Evolutionary conservation across 1,140 invertebrate species (phyloP), one percentile per base, ranked within the genome.

Genomic region (Plodia interpunctella): DNA sequence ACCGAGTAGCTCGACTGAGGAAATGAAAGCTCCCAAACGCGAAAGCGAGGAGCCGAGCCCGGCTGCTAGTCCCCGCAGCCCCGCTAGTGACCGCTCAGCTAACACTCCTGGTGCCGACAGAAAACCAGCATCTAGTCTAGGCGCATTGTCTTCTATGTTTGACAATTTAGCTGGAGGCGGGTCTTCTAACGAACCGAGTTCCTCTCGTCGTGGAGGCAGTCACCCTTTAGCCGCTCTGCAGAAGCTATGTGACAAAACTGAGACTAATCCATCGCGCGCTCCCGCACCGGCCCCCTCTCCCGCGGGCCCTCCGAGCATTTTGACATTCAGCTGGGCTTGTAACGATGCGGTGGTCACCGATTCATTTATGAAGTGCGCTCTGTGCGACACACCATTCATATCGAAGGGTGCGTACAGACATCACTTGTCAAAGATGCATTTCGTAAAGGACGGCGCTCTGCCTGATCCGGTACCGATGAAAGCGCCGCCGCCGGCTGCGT

Each of bases 341-440:
- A 97, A 97, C 78, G 96, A 97, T 78, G 96, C 96, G 0, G 95
- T 97, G 2, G 93, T 96, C 60, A 96, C 95, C 0, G 95, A 96
- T 70, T 96, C 96, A 11, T 95, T 97, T 44, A 97, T 98, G 93
- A 98, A 98, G 83, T 98, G 98, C 90, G 96, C 97, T 17, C 97
- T 98, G 72, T 99, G 98, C 91, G 97, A 98, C 88, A 97, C 97
- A 15, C 96, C 96, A 9, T 98, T 99, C 83, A 96, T 97, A 57
- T 98, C 97, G 1, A 98, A 98, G 88, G 97, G 97, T 28, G 97
- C 97, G 0, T 99, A 98, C 88, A 93, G 98, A 70, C 97, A 98
- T 87, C 98, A 99, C 78, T 89, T 99, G 60, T 98, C 97, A 55
- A 98, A 98, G 80, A 98, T 98, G 94, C 97, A 99, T 88, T 97